These are phyloP conservation scores for Trachelus tabidus DNA, from an alignment of 2,888 invertebrate species.

Conservation along the genomic window DNA sequence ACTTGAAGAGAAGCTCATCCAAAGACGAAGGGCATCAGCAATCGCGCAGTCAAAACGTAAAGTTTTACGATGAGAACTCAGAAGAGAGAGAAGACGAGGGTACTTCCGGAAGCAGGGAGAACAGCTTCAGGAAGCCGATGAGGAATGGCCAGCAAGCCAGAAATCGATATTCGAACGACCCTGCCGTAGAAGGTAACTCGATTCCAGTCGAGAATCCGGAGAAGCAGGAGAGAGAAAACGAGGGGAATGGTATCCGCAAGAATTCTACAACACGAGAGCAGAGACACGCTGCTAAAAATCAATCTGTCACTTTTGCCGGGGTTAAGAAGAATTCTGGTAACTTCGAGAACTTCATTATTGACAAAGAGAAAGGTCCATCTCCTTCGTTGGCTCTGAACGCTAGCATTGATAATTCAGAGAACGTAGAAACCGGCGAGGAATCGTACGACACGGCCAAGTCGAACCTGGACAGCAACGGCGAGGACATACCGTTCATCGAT, in stretches of 20 bases:
- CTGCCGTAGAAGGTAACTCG: neutral
- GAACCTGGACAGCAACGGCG: constrained; percentile 24
- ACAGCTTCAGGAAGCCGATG: neutral
- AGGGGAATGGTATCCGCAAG: neutral
- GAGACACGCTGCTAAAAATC: neutral
- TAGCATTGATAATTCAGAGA: neutral
- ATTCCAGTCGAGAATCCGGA: neutral
- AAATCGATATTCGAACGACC: neutral
- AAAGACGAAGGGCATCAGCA: neutral
- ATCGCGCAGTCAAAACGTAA: neutral
- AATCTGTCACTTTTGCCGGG: neutral
- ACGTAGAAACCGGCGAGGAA: neutral
- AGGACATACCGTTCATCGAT: constrained; percentile 35
- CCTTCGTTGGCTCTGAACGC: neutral
- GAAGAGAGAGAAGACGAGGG: neutral
- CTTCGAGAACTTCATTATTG: neutral
- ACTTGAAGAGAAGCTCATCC: neutral
- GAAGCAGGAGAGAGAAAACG: neutral
- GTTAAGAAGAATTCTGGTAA: neutral
- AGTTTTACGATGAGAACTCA: neutral
- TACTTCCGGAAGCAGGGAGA: neutral
- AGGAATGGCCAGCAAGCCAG: neutral
- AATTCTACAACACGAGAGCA: neutral
- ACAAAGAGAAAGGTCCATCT: neutral
- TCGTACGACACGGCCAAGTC: constrained; percentile 1